These are phyloP conservation scores for Aporophyla lueneburgensis DNA, from an alignment of 2,888 invertebrate species.

Conservation along the genomic window DNA sequence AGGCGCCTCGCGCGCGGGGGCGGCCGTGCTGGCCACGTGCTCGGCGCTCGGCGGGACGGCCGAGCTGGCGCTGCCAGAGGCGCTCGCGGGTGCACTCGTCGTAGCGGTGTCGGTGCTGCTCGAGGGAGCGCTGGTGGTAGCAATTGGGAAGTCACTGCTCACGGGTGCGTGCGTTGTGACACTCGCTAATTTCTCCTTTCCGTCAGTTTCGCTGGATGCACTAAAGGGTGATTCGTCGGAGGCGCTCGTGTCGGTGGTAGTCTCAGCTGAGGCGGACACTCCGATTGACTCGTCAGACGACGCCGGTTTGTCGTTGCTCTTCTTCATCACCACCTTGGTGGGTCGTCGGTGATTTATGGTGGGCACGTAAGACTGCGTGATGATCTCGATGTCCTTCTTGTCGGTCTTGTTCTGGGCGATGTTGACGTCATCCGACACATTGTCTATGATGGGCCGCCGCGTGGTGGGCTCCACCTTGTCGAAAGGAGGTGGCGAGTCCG, in stretches of 20 bases:
- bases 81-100: constrained; percentile 3
- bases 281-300: constrained; percentile 64
- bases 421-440: constrained; percentile 80
- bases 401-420: constrained; percentile 74
- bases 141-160: constrained; percentile 7
- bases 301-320: constrained; percentile 73
- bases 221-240: constrained; percentile 58
- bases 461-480: constrained; percentile 86
- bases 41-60: not conserved
- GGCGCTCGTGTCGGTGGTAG: constrained; percentile 63
- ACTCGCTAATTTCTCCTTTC: constrained; percentile 7
- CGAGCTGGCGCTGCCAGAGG: not conserved
- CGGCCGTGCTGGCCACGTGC: not conserved
- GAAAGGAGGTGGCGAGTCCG: constrained; percentile 83
- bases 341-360: constrained; percentile 82
- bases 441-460: constrained; percentile 85
- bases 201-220: constrained; percentile 28
- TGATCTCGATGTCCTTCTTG: constrained; percentile 86
- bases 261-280: constrained; percentile 66
- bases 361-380: constrained; percentile 85
- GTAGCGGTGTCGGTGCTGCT: constrained; percentile 5
- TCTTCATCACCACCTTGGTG: constrained; percentile 84
- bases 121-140: constrained; percentile 7
- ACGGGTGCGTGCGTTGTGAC: not conserved
- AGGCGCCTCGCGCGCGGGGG: not conserved